Conservation (phyloP, 2,113 vertebrate species). For the Takifugu bimaculatus region DNA sequence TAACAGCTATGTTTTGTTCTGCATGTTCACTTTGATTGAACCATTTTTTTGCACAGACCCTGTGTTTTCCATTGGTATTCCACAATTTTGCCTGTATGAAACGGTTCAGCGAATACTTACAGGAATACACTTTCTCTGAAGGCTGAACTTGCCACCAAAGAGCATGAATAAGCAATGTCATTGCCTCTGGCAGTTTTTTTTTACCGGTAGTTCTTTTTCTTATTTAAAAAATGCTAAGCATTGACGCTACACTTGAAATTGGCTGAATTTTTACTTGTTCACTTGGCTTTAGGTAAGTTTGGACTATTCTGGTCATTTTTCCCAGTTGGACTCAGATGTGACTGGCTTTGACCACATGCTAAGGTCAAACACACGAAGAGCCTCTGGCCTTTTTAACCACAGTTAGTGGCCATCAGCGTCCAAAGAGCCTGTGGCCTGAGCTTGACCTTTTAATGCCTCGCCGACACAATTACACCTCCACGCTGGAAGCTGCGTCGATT, state of each 20-base stretch:
- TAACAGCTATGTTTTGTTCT: no score
- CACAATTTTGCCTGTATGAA: no score
- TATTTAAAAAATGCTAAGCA: background rate
- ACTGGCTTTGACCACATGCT: conserved; percentile 18
- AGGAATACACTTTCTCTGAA: background rate
- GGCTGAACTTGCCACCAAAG: no score
- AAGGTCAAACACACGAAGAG: conserved; percentile 39
- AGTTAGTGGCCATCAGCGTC: conserved; percentile 45
- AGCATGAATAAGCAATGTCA: no score
- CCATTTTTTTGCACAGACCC: no score
- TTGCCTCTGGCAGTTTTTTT: background rate
- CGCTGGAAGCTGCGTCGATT: conserved; percentile 12
- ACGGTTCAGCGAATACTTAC: background rate
- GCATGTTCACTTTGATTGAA: no score
- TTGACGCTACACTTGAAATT: background rate
- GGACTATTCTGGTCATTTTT: conserved; percentile 9
- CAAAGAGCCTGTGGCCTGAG: conserved; percentile 34
- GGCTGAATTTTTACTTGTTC: background rate
- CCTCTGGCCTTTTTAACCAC: conserved; percentile 31
- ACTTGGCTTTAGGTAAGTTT: conserved; percentile 12
- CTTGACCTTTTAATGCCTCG: conserved; percentile 36
- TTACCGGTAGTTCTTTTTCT: background rate
- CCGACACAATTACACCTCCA: conserved; percentile 20
- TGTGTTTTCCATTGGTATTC: no score
- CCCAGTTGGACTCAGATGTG: conserved; percentile 14